Percentiles rank a stretch among this genome's conserved stretches.
These are phyloP conservation scores for Homalodisca vitripennis DNA, from an alignment of 1,140 invertebrate genomes.

Conservation along the genomic window DNA sequence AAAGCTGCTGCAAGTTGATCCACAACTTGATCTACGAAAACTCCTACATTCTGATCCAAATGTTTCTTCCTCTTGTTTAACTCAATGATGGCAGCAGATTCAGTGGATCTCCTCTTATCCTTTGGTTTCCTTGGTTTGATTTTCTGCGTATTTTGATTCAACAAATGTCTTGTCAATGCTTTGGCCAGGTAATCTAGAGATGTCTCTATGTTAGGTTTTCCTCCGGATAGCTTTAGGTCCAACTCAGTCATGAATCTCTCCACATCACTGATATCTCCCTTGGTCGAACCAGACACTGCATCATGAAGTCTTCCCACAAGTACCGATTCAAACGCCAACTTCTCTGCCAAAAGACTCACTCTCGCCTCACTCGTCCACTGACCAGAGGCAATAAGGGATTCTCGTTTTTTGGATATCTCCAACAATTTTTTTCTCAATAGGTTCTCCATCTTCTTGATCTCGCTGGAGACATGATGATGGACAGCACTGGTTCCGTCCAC, in stretches of 20 bases:
- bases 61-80: constrained; percentile 36
- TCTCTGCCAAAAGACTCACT: constrained; percentile 68
- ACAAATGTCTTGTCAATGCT: constrained; percentile 36
- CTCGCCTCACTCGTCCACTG: constrained; percentile 64
- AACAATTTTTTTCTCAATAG: constrained; percentile 63
- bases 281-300: constrained; percentile 49
- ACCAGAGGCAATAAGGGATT: constrained; percentile 57
- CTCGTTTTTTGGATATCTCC: constrained; percentile 62
- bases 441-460: constrained; percentile 40
- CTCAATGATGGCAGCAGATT: constrained; percentile 29
- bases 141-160: constrained; percentile 34
- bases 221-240: constrained; percentile 36
- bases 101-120: constrained; percentile 33
- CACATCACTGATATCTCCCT: constrained; percentile 43
- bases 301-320: constrained; percentile 61
- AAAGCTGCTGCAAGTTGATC: constrained; percentile 62
- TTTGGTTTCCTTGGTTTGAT: constrained; percentile 35
- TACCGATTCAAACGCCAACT: constrained; percentile 72
- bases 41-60: constrained; percentile 36
- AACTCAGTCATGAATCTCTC: constrained; percentile 43
- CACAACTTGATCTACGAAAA: constrained; percentile 36
- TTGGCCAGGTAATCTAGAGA: constrained; percentile 39
- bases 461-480: constrained; percentile 30
- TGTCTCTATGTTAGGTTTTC: constrained; percentile 38
- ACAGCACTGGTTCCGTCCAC: constrained; percentile 29